A percentile compares a stretch with the other conserved stretches of the same genome.
These are phyloP conservation scores for Sipha flava DNA, from an alignment of 1,140 invertebrate genomes.

Conservation along the genomic window DNA sequence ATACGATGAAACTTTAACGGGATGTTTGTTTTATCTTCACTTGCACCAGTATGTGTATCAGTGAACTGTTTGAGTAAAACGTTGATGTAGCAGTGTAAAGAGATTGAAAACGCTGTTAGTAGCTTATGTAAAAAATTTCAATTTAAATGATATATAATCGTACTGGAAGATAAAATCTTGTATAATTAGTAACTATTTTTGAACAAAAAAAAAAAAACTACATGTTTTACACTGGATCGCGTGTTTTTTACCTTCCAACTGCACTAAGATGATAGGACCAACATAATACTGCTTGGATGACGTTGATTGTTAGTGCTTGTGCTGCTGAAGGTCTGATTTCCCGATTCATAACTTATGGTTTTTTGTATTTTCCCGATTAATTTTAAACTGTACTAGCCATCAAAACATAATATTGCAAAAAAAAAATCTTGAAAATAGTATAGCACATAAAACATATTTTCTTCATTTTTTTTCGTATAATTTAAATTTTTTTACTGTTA, in stretches of 20 bases:
- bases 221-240: not conserved
- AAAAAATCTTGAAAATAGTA: not conserved
- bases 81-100: no score
- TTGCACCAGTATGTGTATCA: no score
- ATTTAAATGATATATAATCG: no score
- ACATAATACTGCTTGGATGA: not conserved
- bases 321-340: not conserved
- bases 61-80: no score
- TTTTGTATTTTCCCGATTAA: not conserved
- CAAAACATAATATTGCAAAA: not conserved
- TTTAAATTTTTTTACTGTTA: not conserved
- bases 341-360: not conserved
- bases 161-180: no score
- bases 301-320: slow-evolving; percentile 14
- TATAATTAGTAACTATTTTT: no score
- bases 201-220: not conserved
- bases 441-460: not conserved
- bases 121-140: no score
- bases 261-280: not conserved
- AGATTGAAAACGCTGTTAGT: no score
- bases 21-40: no score
- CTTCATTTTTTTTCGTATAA: not conserved
- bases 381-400: not conserved
- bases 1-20: no score
- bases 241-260: not conserved